phyloP scores from a whole-genome alignment of 2,113 vertebrate genomes.

The Felis catus region DNA sequence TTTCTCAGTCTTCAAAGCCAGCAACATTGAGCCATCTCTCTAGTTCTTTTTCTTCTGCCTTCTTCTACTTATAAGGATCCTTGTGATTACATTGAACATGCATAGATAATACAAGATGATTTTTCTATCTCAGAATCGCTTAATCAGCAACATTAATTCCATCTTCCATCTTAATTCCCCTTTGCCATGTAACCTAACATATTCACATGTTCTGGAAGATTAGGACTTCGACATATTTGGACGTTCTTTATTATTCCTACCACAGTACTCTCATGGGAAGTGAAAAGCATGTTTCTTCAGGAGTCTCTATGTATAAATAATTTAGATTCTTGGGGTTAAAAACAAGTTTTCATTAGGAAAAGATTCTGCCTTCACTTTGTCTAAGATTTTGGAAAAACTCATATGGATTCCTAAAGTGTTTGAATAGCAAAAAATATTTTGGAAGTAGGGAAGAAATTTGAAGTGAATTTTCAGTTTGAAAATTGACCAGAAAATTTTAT shows the following conservation, averaged over 20 bases:
- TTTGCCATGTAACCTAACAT: neutral
- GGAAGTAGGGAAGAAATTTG: neutral
- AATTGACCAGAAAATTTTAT: neutral
- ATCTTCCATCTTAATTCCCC: neutral
- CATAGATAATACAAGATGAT: neutral
- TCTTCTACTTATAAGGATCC: neutral
- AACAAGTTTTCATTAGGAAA: neutral
- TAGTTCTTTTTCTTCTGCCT: neutral
- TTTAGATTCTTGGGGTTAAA: conserved; percentile 2
- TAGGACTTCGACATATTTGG: neutral
- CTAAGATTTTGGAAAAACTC: neutral
- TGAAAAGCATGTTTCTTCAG: neutral
- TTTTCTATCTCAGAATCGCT: neutral
- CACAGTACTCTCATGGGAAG: neutral
- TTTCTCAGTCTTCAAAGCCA: neutral
- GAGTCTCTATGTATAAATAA: neutral
- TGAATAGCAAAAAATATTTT: neutral
- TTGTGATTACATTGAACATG: neutral
- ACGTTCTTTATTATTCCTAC: neutral
- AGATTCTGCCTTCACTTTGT: neutral
- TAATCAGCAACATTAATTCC: neutral
- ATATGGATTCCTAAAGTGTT: neutral
- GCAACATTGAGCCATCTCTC: neutral
- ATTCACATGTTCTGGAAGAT: neutral
- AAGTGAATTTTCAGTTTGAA: neutral